These are phyloP conservation scores for Tautogolabrus adspersus DNA, from an alignment of 2,113 vertebrate genomes.

Conservation along the genomic window DNA sequence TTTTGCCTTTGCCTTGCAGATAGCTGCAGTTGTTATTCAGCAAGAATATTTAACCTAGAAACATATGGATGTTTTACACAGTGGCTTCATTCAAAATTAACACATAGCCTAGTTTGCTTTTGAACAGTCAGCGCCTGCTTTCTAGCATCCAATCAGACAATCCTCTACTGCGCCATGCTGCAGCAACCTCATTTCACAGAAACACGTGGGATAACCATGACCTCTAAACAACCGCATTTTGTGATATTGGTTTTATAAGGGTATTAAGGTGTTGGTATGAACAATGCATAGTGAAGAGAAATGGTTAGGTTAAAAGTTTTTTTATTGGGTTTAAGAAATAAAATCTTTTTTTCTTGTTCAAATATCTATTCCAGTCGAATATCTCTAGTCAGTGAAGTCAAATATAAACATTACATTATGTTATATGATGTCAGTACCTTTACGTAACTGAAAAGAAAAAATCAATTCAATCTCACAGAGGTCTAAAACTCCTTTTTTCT, in stretches of 20 bases:
- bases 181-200: neutral
- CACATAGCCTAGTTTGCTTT: constrained; percentile 2
- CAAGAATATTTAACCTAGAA: constrained; percentile 1
- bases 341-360: too few species aligned
- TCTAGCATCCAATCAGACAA: neutral
- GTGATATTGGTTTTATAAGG: neutral
- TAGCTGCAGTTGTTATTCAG: neutral
- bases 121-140: constrained; percentile 1
- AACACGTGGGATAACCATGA: neutral
- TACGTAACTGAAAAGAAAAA: too few species aligned
- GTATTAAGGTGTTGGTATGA: too few species aligned
- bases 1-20: neutral
- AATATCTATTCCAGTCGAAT: too few species aligned
- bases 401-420: too few species aligned
- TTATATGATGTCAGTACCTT: too few species aligned
- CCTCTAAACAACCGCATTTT: neutral
- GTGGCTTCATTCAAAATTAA: constrained; percentile 7
- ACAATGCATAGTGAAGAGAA: too few species aligned
- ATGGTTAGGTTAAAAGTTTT: too few species aligned
- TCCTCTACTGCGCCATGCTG: neutral
- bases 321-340: too few species aligned
- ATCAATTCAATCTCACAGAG: neutral
- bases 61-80: constrained; percentile 7
- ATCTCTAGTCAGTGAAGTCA: too few species aligned
- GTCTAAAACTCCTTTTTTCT: too few species aligned